Conservation (phyloP, 2,113 vertebrate species). For the Centropristis striata region DNA sequence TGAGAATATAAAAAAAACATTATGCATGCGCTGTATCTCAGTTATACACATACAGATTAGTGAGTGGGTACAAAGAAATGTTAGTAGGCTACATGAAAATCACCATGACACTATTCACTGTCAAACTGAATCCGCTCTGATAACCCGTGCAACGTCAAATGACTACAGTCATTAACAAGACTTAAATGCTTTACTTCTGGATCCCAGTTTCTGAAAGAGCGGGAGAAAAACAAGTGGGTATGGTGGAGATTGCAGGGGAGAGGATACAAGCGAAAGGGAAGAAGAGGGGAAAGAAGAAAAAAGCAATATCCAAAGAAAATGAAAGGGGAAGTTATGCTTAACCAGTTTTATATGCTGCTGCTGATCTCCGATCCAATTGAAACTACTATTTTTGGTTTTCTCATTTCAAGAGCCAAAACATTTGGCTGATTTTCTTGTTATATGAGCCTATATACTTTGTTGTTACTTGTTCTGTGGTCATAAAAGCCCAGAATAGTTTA, state of each 20-base stretch:
- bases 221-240: background rate
- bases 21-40: slow-evolving; percentile 56
- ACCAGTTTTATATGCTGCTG: slow-evolving; percentile 36
- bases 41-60: slow-evolving; percentile 56
- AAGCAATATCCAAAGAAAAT: slow-evolving; percentile 7
- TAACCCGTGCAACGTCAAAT: slow-evolving; percentile 35
- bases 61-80: slow-evolving; percentile 52
- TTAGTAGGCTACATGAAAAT: slow-evolving; percentile 57
- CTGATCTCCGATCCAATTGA: slow-evolving; percentile 24
- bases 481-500: slow-evolving; percentile 51
- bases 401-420: slow-evolving; percentile 41
- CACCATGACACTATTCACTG: slow-evolving; percentile 49
- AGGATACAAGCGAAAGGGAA: background rate
- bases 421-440: slow-evolving; percentile 42
- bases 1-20: slow-evolving; percentile 39
- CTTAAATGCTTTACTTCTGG: slow-evolving; percentile 44
- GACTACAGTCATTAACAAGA: slow-evolving; percentile 50
- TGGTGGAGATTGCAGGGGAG: background rate
- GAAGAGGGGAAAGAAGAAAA: background rate
- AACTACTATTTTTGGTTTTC: slow-evolving; percentile 58
- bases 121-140: slow-evolving; percentile 37
- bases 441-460: slow-evolving; percentile 10
- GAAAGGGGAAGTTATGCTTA: slow-evolving; percentile 14
- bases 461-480: slow-evolving; percentile 25
- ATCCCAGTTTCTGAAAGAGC: slow-evolving; percentile 26